These are phyloP conservation scores for Planiliza haematocheilus DNA, from an alignment of 2,113 vertebrate genomes.

Conservation along the genomic window DNA sequence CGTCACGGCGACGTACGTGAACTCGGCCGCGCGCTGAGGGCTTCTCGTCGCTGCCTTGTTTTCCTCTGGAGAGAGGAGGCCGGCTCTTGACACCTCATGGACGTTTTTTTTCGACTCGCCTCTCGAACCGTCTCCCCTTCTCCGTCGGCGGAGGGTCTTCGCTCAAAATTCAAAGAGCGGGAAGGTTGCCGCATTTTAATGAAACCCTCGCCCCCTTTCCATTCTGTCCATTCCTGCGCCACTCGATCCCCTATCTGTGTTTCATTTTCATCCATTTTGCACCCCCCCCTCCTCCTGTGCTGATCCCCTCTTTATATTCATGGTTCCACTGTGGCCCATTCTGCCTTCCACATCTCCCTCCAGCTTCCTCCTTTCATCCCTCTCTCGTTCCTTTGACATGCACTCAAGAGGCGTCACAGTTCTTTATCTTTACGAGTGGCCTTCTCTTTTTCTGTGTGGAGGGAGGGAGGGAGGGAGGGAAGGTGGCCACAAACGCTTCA, in stretches of 20 bases:
- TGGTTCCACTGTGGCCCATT: slow-evolving; percentile 15
- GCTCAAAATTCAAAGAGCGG: slow-evolving; percentile 55
- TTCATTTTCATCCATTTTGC: slow-evolving; percentile 52
- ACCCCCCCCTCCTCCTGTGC: not conserved
- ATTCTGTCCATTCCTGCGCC: slow-evolving; percentile 27
- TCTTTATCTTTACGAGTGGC: slow-evolving; percentile 61
- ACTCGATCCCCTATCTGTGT: slow-evolving; percentile 49
- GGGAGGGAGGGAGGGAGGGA: not conserved
- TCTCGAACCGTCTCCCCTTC: slow-evolving; percentile 1
- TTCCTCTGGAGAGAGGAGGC: slow-evolving; percentile 40
- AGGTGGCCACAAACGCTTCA: slow-evolving; percentile 47
- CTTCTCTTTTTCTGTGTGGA: slow-evolving; percentile 23
- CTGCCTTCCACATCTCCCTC: not conserved
- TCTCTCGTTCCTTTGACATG: slow-evolving; percentile 30
- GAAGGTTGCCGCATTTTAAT: slow-evolving; percentile 56
- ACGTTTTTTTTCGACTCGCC: slow-evolving; percentile 36
- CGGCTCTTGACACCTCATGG: slow-evolving; percentile 59
- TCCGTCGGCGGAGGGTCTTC: slow-evolving; percentile 31
- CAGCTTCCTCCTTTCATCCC: slow-evolving; percentile 11
- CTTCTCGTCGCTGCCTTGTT: slow-evolving; percentile 32
- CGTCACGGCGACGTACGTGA: not conserved
- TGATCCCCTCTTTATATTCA: slow-evolving; percentile 52
- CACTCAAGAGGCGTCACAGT: slow-evolving; percentile 50
- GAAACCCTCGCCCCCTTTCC: slow-evolving; percentile 15
- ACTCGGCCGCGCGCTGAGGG: no score